Percentiles rank a stretch among this genome's conserved stretches.
Evolutionary conservation across 64 coral and sea anemone species (phyloP).

Genomic region (Porites lutea): DNA sequence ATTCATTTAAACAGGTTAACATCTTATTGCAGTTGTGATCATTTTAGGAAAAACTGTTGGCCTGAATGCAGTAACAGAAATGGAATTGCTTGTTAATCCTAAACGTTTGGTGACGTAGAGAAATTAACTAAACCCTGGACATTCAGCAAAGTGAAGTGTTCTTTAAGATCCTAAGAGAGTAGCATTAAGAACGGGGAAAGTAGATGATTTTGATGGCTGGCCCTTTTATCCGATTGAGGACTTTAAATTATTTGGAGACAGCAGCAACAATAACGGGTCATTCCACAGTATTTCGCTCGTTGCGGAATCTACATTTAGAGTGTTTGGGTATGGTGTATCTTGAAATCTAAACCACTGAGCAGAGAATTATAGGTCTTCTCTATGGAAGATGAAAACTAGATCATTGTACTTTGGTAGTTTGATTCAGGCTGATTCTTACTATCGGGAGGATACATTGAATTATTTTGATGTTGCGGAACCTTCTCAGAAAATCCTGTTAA

Average conservation of each 20-base stretch:
- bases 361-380: neutral
- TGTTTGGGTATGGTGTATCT: neutral
- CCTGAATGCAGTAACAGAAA: no score
- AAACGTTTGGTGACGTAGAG: no score
- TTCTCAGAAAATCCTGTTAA: neutral
- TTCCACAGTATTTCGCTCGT: neutral
- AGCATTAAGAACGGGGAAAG: no score
- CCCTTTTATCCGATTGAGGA: no score
- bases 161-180: no score
- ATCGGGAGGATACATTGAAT: neutral
- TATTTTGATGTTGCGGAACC: neutral
- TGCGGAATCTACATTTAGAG: constrained; percentile 12
- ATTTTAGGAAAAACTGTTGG: no score
- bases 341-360: neutral
- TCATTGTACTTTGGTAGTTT: neutral
- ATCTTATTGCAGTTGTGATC: no score
- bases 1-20: no score
- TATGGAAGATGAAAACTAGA: neutral
- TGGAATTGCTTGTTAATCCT: no score
- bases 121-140: no score
- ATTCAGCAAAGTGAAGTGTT: no score
- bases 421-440: neutral
- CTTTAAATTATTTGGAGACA: neutral
- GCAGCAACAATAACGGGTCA: neutral
- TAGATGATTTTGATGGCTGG: no score